These are phyloP conservation scores for Cichladusa arquata DNA, from an alignment of 2,113 vertebrate species.

Conservation along the genomic window DNA sequence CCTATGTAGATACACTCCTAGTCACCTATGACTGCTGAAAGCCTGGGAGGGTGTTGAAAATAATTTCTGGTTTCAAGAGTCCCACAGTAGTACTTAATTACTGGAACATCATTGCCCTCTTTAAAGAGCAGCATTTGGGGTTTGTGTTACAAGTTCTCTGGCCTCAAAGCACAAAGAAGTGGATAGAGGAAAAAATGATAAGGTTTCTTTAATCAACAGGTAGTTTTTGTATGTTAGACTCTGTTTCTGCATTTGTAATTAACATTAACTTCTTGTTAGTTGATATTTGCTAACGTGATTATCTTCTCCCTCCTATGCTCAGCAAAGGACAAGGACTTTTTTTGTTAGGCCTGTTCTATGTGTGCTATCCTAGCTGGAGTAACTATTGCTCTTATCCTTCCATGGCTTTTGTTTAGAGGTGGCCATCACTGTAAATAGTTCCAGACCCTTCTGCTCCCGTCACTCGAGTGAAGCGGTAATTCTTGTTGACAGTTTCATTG, in stretches of 20 bases:
- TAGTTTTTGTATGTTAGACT: neutral
- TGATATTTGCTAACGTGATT: neutral
- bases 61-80: neutral
- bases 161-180: neutral
- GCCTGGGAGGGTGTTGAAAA: neutral
- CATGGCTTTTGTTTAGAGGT: neutral
- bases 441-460: neutral
- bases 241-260: neutral
- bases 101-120: neutral
- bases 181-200: neutral
- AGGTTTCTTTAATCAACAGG: conserved; percentile 5
- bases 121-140: neutral
- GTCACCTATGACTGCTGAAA: neutral
- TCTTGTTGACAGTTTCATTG: conserved; percentile 7
- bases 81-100: neutral
- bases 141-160: neutral
- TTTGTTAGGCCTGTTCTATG: neutral
- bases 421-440: neutral
- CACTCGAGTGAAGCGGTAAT: neutral
- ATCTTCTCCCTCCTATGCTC: neutral
- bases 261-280: neutral
- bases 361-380: neutral
- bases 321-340: neutral
- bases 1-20: neutral
- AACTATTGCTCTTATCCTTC: neutral